Evolutionary conservation across 2,797 vertebrate genomes (phyloP), one percentile per base, ranked within the genome.

Genomic region (Garrulus glandarius): DNA sequence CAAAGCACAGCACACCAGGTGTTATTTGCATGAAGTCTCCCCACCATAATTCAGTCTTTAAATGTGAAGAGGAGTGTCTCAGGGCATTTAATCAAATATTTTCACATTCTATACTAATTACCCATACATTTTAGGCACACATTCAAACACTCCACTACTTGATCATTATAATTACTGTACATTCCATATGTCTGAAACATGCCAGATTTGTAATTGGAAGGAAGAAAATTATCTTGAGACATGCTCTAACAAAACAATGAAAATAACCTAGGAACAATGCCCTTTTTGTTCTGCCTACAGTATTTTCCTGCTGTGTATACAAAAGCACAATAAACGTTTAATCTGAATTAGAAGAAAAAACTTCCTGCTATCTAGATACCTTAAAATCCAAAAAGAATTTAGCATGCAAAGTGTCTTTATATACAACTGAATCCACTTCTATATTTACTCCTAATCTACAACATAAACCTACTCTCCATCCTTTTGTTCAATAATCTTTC

Each of bases 141-240:
- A 88, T 95, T 97, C 94, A 96, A 96, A 85, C 55, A 75, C 55
- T 88, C 56, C 64, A 15, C 83, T 95, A 86, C 76, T 95, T 95
- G 89, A 95, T 97, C 81, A 46, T 89, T 95, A 21, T 96, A 97
- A 97, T 94, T 97, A 95, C 29, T 92, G 52, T 94, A 91, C 93
- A 96, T 96, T 97, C 92, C 92, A 32, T 67, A 84, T 91, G 65
- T 95, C 93, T 76, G 78, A 97, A 96, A 94, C 92, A 86, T 1
- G 57, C 79, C 83, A 93, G 84, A 88, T 95, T 89, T 95, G 75
- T 94, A 97, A 96, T 37, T 94, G 93, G 80, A 94, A 61, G 80
- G 82, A 85, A 81, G 84, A 96, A 98, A 91, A 87, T 92, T 95
- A 88, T 95, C 96, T 92, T 81, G 84, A 97, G 87, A 79, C 93